Base-by-base conservation (phyloP, 2,797 vertebrate species). In the Cetoscarus ocellatus region DNA sequence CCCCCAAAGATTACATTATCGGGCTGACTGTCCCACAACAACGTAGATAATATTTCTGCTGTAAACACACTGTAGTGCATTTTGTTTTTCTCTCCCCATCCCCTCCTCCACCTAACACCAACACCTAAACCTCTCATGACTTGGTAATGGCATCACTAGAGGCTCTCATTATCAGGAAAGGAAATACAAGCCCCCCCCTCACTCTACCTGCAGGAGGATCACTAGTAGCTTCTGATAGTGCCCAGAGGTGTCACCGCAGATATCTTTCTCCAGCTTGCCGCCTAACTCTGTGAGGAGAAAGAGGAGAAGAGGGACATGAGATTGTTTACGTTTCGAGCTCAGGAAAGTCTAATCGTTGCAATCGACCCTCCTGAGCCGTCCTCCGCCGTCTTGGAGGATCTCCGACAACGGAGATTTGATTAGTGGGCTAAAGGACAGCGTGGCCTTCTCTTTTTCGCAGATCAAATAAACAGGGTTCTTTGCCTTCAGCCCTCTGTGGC, bases 181-280 rank as follows among this genome's bases (percentile, higher is more conserved):
- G 77, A 88, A 85, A 79, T 71, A 70, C 19, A 67, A 78, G 61
- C 70, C 83, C 43, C 36, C 3, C 34, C 3, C 84, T 88, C 70
- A 90, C 57, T 57, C 12, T 92, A 99, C 98, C 97, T 99, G 97
- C 47, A 97, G 91, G 43, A 99, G 95, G 74, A 98, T 96, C 82
- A 99, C 95, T 90, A 99, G 80, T 80, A 99, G 91, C 36, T 92
- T 95, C 91, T 97, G 95, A 83, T 96, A 99, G 85, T 91, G 85
- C 38, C 98, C 97, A 0, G 96, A 95, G 0, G 98, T 99, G 70
- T 99, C 98, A 53, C 95, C 89, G 43, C 92, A 94, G 83, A 99
- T 92, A 64, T 96, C 95, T 18, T 97, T 97, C 90, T 99, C 97
- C 89, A 99, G 91, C 75, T 91, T 95, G 7, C 91, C 84, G 61